These are phyloP conservation scores for Erynnis tages DNA, from an alignment of 2,888 invertebrate genomes.

Conservation along the genomic window DNA sequence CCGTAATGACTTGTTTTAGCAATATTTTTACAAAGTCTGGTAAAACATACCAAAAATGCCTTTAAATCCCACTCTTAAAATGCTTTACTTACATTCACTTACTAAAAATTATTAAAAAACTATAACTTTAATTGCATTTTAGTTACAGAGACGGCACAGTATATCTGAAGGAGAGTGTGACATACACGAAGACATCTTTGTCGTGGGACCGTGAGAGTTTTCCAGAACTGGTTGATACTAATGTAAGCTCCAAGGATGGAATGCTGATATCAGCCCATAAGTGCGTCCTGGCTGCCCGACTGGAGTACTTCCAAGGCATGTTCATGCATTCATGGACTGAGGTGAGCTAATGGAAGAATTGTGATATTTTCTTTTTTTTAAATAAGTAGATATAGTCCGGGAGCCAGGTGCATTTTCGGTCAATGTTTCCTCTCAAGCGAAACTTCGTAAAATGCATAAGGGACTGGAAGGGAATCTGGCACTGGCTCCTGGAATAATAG, in stretches of 20 bases:
- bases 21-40: too few relatives aligned
- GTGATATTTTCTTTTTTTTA: constrained; percentile 19
- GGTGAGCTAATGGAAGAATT: constrained; percentile 68
- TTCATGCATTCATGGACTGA: constrained; percentile 90
- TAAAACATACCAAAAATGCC: too few relatives aligned
- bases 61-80: too few relatives aligned
- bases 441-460: too few relatives aligned
- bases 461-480: too few relatives aligned
- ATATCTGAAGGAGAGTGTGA: constrained; percentile 59
- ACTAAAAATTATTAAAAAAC: too few relatives aligned
- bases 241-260: constrained; percentile 78
- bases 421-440: too few relatives aligned
- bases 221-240: constrained; percentile 83
- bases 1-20: background rate
- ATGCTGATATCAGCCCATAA: constrained; percentile 85
- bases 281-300: constrained; percentile 88
- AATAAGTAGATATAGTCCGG: too few relatives aligned
- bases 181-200: constrained; percentile 38
- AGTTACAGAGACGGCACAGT: constrained; percentile 69
- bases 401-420: too few relatives aligned
- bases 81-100: too few relatives aligned
- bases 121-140: constrained; percentile 7
- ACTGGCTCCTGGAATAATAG: too few relatives aligned
- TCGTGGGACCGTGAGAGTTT: constrained; percentile 70
- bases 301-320: constrained; percentile 94